Base-by-base conservation (phyloP, 23 tunicate species). In the Pegea sp. region DNA sequence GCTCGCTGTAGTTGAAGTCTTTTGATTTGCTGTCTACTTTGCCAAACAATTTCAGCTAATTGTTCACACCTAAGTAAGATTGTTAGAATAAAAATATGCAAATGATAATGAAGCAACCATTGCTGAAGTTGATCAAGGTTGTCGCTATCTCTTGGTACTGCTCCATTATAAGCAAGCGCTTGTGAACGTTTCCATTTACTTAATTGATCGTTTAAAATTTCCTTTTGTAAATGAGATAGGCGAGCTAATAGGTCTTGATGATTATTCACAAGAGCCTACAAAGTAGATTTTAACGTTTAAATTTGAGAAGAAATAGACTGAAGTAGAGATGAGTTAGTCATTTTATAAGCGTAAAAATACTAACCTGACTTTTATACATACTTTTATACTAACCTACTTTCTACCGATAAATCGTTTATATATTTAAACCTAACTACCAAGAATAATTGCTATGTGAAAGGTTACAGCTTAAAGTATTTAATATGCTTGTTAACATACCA, bases 21-120 rank as follows among this genome's bases (percentile, higher is more conserved):
- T 62, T 87, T 87, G 22, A 87, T 87, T 65, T 87, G 96, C 61
- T 87, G 96, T 20, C 96, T 65, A 46, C 66, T 75, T 62, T 75
- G 96, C 96, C 96, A 87, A 28, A 87, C 71, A 5, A 87, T 75
- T 53, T 87, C 96, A 7, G 96, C 96, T 32, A 87, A 64, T 49
- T 66, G 75, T 34, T 87, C 96, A 38, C 96, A 87, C 95, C 95
- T 84, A 58, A 6, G 22, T 30, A 30, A 64, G 19, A 38, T 38
- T 8, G 46, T 8, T 38, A 8, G 13, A 38, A 38, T 8, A 16
- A 38, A 38, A 38, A 16, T 38, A 8, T 38, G 13, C 46, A 38
- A 38, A 11, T 11, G 11, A 38, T 8, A 11, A 38, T 38, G 13
- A 38, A 11, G 60, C n/a, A 21, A 81, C 96, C 96, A 86, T 51